Conservation (phyloP, 2,797 vertebrate species). For the Xenops minutus region DNA sequence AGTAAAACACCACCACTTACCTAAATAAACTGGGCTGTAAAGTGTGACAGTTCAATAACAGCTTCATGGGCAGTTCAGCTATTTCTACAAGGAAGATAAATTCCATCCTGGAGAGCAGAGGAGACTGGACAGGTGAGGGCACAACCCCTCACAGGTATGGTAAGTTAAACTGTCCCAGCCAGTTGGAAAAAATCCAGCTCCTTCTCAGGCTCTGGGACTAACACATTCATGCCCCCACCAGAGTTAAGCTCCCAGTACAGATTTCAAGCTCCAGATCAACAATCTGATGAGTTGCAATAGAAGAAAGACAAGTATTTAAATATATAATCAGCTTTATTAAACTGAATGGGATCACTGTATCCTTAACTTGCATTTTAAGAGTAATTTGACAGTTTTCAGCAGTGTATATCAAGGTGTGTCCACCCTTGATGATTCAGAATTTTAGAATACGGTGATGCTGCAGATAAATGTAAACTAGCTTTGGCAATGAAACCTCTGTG, state of each 20-base stretch:
- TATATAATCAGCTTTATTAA: neutral
- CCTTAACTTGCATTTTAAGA: neutral
- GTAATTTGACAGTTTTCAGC: neutral
- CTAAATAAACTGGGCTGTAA: constrained; percentile 52
- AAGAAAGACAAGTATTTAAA: neutral
- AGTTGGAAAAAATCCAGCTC: neutral
- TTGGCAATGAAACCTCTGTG: neutral
- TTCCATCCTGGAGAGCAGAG: neutral
- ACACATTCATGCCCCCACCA: rapidly evolving
- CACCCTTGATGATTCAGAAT: neutral
- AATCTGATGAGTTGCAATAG: neutral
- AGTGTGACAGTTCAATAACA: constrained; percentile 60
- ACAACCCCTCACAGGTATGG: neutral
- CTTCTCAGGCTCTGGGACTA: neutral
- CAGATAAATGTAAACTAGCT: neutral
- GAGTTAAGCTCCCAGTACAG: neutral
- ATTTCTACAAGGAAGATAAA: neutral
- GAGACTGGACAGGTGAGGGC: neutral
- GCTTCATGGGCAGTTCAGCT: neutral
- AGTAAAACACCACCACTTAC: constrained; percentile 53
- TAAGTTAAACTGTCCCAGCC: neutral
- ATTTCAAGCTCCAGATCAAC: neutral
- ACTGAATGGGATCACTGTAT: neutral
- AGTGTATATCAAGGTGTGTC: neutral
- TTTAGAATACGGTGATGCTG: neutral